Evolutionary conservation across 1,140 invertebrate species (phyloP).

Genomic region (Pogonognathellus flavescens): DNA sequence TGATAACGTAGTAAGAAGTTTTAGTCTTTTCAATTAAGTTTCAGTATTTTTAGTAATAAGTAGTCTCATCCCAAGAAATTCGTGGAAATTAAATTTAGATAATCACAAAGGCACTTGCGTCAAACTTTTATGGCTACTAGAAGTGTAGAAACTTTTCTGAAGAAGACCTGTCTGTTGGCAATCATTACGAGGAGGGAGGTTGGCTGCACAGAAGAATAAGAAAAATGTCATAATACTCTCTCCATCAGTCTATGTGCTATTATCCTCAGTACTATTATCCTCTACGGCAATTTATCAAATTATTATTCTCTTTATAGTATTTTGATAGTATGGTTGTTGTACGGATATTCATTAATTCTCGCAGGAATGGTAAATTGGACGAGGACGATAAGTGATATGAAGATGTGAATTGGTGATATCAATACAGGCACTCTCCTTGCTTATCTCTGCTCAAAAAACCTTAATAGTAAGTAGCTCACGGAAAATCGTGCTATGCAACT

Average conservation of each 20-base stretch:
- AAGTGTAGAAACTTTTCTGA: no score
- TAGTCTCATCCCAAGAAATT: neutral
- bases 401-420: slow-evolving; percentile 17
- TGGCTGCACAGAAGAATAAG: no score
- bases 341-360: neutral
- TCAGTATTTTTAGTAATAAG: neutral
- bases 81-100: neutral
- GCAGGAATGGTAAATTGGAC: neutral
- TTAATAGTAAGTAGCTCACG: neutral
- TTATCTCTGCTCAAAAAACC: neutral
- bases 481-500: slow-evolving; percentile 9
- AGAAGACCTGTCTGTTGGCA: no score
- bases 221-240: no score
- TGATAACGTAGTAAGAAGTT: no score
- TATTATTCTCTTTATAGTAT: neutral
- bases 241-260: no score
- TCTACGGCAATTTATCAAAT: no score
- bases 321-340: neutral
- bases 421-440: neutral
- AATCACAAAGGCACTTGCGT: slow-evolving; percentile 3
- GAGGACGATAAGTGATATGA: slow-evolving; percentile 5
- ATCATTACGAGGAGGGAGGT: no score
- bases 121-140: neutral
- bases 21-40: no score
- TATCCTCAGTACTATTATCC: no score